Percentiles rank a stretch among this genome's conserved stretches.
These are phyloP conservation scores for Helostoma temminkii DNA, from an alignment of 2,797 vertebrate species.

Conservation along the genomic window DNA sequence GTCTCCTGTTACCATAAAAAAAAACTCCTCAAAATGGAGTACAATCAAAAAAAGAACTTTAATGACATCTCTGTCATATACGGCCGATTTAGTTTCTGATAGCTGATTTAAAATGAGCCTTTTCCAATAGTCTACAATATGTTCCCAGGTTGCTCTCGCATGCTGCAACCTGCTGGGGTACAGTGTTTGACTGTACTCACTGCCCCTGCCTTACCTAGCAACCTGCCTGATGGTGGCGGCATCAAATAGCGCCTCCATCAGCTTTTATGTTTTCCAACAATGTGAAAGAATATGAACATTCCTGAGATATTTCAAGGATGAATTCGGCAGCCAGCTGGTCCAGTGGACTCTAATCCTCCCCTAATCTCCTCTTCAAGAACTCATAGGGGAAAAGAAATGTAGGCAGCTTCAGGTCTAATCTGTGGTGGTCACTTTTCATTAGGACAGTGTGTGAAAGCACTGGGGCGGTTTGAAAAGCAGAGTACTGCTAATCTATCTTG, in stretches of 20 bases:
- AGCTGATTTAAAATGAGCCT: not conserved
- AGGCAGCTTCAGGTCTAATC: constrained; percentile 45
- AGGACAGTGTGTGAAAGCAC: constrained; percentile 21
- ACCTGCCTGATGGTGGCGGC: constrained; percentile 54
- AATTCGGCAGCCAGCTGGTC: constrained; percentile 75
- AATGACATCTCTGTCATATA: not conserved
- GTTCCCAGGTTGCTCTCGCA: constrained; percentile 17
- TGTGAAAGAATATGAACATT: constrained; percentile 72
- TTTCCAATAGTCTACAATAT: not conserved
- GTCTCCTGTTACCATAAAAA: constrained; percentile 14
- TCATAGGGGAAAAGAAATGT: constrained; percentile 52
- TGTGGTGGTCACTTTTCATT: constrained; percentile 35
- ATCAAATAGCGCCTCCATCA: constrained; percentile 74
- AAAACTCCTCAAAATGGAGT: constrained; percentile 9
- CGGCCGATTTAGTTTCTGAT: not conserved
- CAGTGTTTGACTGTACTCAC: constrained; percentile 21
- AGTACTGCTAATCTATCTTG: not conserved
- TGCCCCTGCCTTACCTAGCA: constrained; percentile 57
- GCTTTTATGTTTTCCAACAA: constrained; percentile 53
- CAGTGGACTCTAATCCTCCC: constrained; percentile 72
- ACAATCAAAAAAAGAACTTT: not conserved
- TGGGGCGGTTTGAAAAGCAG: constrained; percentile 12
- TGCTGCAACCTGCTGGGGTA: constrained; percentile 39
- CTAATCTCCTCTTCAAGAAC: constrained; percentile 68
- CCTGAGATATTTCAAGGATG: constrained; percentile 78